Evolutionary conservation across 2,888 invertebrate genomes (phyloP), one percentile per base, ranked within the genome.

Genomic region (Dasysyrphus albostriatus): DNA sequence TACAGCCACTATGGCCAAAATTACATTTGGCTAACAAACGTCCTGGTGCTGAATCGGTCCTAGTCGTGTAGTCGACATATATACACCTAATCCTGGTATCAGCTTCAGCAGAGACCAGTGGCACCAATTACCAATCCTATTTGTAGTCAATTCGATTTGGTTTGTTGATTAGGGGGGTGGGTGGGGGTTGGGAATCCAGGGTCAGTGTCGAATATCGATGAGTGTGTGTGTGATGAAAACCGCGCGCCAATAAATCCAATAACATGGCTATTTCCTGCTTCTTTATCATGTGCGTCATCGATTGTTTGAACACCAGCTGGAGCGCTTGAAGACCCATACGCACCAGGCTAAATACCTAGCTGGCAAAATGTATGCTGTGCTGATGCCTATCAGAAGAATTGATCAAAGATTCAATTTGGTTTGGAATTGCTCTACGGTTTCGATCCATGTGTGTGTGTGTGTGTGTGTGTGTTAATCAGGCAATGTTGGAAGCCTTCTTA

Each of bases 121-220:
- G 51, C 70, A 63, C 70, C 84, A 77, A 84, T 81, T 81, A 76
- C 81, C 76, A 73, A 47, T 73, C 51, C 67, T 72, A 81, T 81
- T 76, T 81, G 81, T 76, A 76, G 81, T 84, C 80, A 81, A 76
- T 81, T 81, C 76, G 72, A 76, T 77, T 67, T 59, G 67, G 67
- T 84, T 75, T 77, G 47, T 61, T 80, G 63, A 29, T 70, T 65
- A 42, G 54, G 3, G 9, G 29, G 14, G 54, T 1, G 9, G 29
- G 14, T 6, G 1, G 61, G 7, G 5, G 14, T 16, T 4, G 19
- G 49, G 4, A 19, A 37, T 59, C 10, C 3, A 58, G 32, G 32
- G 7, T 24, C 3, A 5, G 32, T 32, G 32, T 24, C 24, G 24
- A 24, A 3, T 3, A 2, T 24, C 24, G 24, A 24, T 12, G 37